Conservation (phyloP, 2,113 vertebrate species). For the Gallinago media region DNA sequence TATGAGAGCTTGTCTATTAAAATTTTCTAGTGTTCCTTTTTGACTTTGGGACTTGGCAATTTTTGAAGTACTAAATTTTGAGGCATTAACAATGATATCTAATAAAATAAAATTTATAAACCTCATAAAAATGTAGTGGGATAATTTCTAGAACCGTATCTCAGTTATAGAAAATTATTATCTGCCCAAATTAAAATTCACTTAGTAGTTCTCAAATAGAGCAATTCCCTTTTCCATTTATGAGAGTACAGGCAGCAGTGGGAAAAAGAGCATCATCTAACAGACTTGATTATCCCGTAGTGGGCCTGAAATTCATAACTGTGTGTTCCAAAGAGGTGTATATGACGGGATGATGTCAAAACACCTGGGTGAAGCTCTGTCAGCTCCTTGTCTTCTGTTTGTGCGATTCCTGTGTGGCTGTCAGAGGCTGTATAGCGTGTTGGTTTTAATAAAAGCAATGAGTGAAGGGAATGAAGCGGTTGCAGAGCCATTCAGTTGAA, state of each 20-base stretch:
- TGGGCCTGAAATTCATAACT: slow-evolving; percentile 14
- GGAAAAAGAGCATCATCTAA: neutral
- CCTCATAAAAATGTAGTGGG: neutral
- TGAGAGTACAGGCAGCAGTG: neutral
- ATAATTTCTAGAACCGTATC: neutral
- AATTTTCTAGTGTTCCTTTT: neutral
- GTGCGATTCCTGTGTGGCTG: neutral
- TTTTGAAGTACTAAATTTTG: neutral
- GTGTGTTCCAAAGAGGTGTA: neutral
- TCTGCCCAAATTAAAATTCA: neutral
- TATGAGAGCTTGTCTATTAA: neutral
- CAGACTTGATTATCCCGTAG: neutral
- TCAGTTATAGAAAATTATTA: neutral
- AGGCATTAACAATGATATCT: neutral
- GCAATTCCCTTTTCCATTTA: neutral
- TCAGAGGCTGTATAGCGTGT: neutral
- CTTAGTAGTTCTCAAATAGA: neutral
- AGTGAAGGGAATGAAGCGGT: slow-evolving; percentile 30
- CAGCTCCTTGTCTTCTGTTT: slow-evolving; percentile 8
- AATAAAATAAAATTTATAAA: neutral
- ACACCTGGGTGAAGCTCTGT: slow-evolving; percentile 42
- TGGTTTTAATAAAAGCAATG: slow-evolving; percentile 35
- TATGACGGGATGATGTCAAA: slow-evolving; percentile 20
- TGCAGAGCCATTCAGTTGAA: slow-evolving; percentile 28
- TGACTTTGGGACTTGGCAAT: neutral